Conservation (phyloP, 92 coral and sea anemone species). For the Pocillopora meandrina region DNA sequence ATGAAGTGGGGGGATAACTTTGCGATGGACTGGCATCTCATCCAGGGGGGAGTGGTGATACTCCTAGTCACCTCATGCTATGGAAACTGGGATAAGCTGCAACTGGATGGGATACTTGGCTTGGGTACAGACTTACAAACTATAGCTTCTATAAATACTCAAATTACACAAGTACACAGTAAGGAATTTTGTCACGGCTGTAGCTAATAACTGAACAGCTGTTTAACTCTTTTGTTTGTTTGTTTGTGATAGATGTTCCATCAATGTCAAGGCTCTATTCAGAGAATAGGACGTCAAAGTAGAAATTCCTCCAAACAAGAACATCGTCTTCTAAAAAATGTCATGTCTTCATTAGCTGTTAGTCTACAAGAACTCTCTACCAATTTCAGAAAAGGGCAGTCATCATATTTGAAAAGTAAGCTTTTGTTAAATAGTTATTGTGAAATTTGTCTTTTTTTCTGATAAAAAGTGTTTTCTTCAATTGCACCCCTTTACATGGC, state of each 20-base stretch:
- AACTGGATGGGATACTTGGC: neutral
- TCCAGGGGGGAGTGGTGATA: no score
- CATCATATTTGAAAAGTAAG: slow-evolving; percentile 91
- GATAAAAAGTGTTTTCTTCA: neutral
- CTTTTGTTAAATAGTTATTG: neutral
- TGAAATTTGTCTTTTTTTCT: neutral
- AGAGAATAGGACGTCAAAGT: slow-evolving; percentile 81
- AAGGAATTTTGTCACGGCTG: no score
- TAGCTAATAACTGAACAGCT: no score
- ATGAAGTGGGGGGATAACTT: no score
- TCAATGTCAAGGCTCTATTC: slow-evolving; percentile 93
- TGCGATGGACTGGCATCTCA: no score
- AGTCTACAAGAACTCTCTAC: slow-evolving; percentile 95
- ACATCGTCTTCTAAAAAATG: slow-evolving; percentile 87
- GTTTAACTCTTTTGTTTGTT: neutral
- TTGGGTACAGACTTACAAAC: neutral
- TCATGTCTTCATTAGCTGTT: slow-evolving; percentile 89
- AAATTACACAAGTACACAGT: no score
- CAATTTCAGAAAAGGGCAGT: slow-evolving; percentile 94
- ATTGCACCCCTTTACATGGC: no score
- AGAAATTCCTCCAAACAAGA: slow-evolving; percentile 77
- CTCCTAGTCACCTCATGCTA: neutral
- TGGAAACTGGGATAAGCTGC: neutral
- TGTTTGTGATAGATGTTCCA: slow-evolving; percentile 80
- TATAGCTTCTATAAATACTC: no score